These are phyloP conservation scores for Argyrosomus regius DNA, from an alignment of 2,797 vertebrate genomes.

Conservation along the genomic window DNA sequence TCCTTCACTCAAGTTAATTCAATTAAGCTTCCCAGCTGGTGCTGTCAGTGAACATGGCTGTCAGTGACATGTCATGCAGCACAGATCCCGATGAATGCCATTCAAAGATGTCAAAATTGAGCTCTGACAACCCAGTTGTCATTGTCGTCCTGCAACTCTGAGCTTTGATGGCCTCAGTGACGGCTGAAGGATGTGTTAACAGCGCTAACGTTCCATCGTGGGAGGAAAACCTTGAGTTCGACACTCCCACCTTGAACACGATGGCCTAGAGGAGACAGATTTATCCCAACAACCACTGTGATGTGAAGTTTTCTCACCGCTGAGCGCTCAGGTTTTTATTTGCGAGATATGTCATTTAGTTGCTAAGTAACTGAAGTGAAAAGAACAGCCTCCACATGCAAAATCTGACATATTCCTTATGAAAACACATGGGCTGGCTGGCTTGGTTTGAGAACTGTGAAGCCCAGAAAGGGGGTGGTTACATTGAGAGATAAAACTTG, in stretches of 20 bases:
- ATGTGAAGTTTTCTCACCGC: constrained; percentile 11
- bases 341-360: constrained; percentile 32
- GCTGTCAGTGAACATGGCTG: background rate
- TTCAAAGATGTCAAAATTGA: constrained; percentile 6
- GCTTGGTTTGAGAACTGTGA: background rate
- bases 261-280: background rate
- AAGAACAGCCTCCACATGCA: constrained; percentile 23
- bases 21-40: background rate
- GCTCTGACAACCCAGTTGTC: constrained; percentile 5
- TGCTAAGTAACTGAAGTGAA: constrained; percentile 66
- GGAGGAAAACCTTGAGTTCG: constrained; percentile 4
- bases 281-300: constrained; percentile 6
- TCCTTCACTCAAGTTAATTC: background rate
- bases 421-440: constrained; percentile 9
- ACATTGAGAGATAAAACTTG: background rate
- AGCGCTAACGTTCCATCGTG: background rate
- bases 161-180: constrained; percentile 28
- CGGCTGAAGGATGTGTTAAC: background rate
- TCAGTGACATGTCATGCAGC: background rate
- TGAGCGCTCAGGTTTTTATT: constrained; percentile 16
- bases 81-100: background rate
- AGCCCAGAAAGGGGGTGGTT: background rate
- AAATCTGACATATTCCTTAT: constrained; percentile 27
- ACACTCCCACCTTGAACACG: constrained; percentile 17
- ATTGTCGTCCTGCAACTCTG: background rate